These are phyloP conservation scores for Lasius fuliginosus DNA, from an alignment of 2,888 invertebrate genomes.

Conservation along the genomic window DNA sequence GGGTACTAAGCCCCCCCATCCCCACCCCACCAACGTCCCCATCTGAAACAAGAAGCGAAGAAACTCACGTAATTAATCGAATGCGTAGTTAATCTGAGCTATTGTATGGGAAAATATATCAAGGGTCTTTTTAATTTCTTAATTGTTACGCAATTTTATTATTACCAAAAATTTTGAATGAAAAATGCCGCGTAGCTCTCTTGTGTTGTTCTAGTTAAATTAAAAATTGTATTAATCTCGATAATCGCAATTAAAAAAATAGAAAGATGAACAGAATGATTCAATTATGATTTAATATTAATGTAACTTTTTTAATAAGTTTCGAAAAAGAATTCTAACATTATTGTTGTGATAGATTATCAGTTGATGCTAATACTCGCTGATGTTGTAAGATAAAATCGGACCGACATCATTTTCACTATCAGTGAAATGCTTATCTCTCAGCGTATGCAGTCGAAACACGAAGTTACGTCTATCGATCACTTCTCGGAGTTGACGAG, in stretches of 20 bases:
- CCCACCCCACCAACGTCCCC: too few relatives aligned
- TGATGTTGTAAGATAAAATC: constrained; percentile 36
- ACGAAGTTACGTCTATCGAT: constrained; percentile 45
- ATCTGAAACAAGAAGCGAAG: too few relatives aligned
- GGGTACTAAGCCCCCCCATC: too few relatives aligned
- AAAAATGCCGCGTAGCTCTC: too few relatives aligned
- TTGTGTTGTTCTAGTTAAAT: not conserved
- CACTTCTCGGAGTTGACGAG: constrained; percentile 31
- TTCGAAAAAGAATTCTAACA: not conserved
- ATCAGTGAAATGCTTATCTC: constrained; percentile 44
- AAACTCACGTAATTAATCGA: too few relatives aligned
- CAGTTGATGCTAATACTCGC: constrained; percentile 26
- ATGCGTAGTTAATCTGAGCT: too few relatives aligned
- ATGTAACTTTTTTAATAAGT: not conserved
- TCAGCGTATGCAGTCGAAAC: constrained; percentile 20
- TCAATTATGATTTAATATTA: constrained; percentile 5
- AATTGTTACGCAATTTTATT: too few relatives aligned
- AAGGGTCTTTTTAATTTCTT: too few relatives aligned
- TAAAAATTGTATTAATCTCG: not conserved
- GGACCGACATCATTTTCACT: constrained; percentile 45
- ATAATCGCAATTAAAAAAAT: not conserved
- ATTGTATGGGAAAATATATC: too few relatives aligned
- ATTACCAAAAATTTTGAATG: too few relatives aligned
- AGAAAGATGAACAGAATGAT: not conserved
- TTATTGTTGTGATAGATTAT: constrained; percentile 30